Evolutionary conservation across 2,888 invertebrate species (phyloP), one percentile per base, ranked within the genome.

Genomic region (Campopleginae sp.): DNA sequence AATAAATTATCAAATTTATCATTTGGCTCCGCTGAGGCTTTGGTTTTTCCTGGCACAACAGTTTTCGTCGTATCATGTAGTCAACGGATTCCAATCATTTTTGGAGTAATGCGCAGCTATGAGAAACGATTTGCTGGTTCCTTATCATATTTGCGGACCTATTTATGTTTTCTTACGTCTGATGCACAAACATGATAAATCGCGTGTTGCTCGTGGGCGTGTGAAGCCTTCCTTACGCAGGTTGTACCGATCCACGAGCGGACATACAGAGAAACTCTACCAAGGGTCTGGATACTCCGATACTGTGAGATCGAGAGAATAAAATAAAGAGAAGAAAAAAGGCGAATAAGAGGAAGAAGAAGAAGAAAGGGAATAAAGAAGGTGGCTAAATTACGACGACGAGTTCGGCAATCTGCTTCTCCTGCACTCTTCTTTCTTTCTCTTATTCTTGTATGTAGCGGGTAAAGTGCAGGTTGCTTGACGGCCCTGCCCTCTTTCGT

Each of bases 111-210:
- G 12, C 14, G 51, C 23, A 31, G 4, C 31, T 44, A 19, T 71
- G 19, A 48, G 17, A 31, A 66, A 54, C 68, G 68, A n/a, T 27
- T 46, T 23, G 66, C 54, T n/a, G 66, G 42, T 48, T 80, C 51
- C 23, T 23, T 63, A 46, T 48, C 65, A 72, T 71, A 80, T 72
- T 68, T 71, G 82, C 77, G 80, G 42, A 85, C 71, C 84, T 75
- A 38, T 38, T 38, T 38, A n/a, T n/a, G n/a, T 38, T 38, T 38
- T 10, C 0, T 38, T 38, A 38, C 74, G 44, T 77, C 76, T 82
- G 88, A 90, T 88, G 86, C 87, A 88, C 87, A 88, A 88, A 88
- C 87, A 89, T 87, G 88, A 90, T 90, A 89, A 90, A 90, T 89
- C 82, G 85, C 82, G 87, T 89, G 89, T 90, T 89, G 85, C 88